A percentile compares a stretch with the other conserved stretches of the same genome.
These are phyloP conservation scores for Pecten maximus DNA, from an alignment of 2,888 invertebrate genomes.

Conservation along the genomic window DNA sequence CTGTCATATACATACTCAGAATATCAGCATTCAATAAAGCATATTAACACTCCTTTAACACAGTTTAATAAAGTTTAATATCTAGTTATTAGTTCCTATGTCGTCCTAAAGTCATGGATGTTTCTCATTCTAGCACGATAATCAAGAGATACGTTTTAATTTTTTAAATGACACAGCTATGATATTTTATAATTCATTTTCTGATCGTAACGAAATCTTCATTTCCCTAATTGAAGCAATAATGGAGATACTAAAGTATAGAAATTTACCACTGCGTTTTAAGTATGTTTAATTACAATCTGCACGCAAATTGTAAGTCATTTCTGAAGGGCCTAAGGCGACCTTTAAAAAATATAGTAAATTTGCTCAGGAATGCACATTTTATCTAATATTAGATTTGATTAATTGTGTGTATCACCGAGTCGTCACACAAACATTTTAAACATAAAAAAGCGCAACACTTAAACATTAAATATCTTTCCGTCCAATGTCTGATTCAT, in stretches of 20 bases:
- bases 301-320: background rate
- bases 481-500: too few species aligned
- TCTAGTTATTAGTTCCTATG: background rate
- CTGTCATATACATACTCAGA: background rate
- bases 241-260: background rate
- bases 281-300: background rate
- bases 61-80: slow-evolving; percentile 33
- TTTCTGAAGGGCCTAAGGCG: background rate
- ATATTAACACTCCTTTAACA: background rate
- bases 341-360: background rate
- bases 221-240: slow-evolving; percentile 22
- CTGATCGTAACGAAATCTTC: background rate
- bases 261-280: slow-evolving; percentile 15
- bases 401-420: background rate
- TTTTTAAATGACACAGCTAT: background rate
- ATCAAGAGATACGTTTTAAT: background rate
- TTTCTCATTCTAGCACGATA: background rate
- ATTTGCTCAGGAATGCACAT: background rate
- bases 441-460: too few species aligned
- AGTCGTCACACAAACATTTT: background rate
- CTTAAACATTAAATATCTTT: too few species aligned
- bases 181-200: background rate
- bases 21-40: background rate
- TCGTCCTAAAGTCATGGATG: background rate
- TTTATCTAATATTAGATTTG: background rate